Percentiles rank a stretch among this genome's conserved stretches.
Evolutionary conservation across 2,888 invertebrate genomes (phyloP).

Genomic region (Petrolisthes cinctipes): DNA sequence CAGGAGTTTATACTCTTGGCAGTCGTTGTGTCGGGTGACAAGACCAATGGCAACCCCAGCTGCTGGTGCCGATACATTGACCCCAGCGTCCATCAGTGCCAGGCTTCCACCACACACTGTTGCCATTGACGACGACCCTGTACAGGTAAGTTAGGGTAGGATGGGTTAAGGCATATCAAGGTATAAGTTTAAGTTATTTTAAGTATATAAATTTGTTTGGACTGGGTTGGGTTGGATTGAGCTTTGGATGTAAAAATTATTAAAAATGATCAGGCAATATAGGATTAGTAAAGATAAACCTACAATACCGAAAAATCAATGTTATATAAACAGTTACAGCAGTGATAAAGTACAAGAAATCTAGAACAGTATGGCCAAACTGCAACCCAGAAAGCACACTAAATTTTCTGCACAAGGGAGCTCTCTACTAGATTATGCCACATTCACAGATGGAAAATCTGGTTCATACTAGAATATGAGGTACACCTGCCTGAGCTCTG

Average conservation of each 20-base stretch:
- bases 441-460: no score
- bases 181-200: background rate
- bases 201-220: background rate
- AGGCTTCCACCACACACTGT: conserved; percentile 95
- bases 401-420: no score
- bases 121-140: conserved; percentile 92
- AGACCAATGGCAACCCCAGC: conserved; percentile 97
- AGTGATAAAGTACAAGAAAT: no score
- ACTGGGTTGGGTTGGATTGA: background rate
- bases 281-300: no score
- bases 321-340: no score
- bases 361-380: no score
- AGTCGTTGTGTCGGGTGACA: conserved; percentile 77
- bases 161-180: background rate
- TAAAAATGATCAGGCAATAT: background rate
- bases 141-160: conserved; percentile 16
- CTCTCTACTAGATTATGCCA: no score
- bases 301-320: no score
- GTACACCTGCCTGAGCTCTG: no score
- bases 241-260: no score
- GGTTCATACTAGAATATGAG: no score
- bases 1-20: conserved; percentile 81
- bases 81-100: conserved; percentile 96
- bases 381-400: no score
- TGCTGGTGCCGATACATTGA: conserved; percentile 81